Conservation (phyloP, 1,140 invertebrate genomes). For the Brachionus asplanchnoidis region DNA sequence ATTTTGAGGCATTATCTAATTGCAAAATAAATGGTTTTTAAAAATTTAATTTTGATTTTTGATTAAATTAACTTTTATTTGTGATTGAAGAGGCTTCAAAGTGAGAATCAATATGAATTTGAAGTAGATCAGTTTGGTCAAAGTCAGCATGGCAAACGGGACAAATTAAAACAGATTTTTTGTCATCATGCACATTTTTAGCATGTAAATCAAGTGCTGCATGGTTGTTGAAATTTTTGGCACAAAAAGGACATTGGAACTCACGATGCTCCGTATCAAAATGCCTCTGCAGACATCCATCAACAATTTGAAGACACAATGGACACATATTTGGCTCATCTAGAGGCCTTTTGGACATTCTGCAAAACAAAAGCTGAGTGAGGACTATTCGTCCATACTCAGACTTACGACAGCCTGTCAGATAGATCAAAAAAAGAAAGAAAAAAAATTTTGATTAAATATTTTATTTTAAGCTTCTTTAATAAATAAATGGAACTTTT, state of each 20-base stretch:
- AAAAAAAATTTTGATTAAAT: background rate
- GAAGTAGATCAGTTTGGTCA: background rate
- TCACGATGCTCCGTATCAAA: background rate
- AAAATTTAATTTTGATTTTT: no score
- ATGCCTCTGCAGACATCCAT: background rate
- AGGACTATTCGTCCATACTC: background rate
- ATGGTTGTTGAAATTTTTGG: background rate
- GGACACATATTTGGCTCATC: background rate
- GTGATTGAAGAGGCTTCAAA: background rate
- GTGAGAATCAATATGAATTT: background rate
- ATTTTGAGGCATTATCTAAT: background rate
- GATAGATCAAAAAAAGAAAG: background rate
- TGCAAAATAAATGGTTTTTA: background rate
- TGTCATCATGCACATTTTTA: background rate
- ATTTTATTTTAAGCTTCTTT: slow-evolving; percentile 26
- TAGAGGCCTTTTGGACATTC: background rate
- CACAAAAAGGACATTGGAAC: background rate
- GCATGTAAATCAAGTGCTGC: background rate
- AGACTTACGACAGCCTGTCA: background rate
- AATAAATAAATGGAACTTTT: background rate
- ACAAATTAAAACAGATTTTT: background rate
- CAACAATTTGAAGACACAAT: background rate
- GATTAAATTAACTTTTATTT: background rate
- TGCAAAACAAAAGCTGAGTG: background rate
- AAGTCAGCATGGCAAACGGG: background rate